A percentile compares a stretch with the other conserved stretches of the same genome.
These are phyloP conservation scores for Lordiphosa clarofinis DNA, from an alignment of 1,140 invertebrate species.

Conservation along the genomic window DNA sequence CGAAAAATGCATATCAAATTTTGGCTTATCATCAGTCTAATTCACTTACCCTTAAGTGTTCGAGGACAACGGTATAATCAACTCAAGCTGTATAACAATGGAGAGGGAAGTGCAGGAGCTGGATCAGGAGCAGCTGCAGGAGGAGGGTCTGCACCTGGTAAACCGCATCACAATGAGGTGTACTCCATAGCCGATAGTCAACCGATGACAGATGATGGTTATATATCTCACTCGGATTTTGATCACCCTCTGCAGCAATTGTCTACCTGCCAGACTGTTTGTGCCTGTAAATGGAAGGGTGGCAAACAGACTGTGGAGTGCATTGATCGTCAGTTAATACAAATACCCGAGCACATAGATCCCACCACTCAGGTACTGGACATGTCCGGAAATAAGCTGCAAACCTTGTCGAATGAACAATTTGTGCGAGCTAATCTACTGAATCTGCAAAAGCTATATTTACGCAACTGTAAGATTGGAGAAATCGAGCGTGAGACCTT, in stretches of 20 bases:
- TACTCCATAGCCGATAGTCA: conserved; percentile 71
- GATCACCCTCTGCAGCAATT: conserved; percentile 52
- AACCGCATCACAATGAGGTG: conserved; percentile 56
- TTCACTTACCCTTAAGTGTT: conserved; percentile 20
- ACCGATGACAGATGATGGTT: conserved; percentile 71
- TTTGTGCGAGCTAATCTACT: conserved; percentile 89
- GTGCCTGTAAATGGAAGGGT: conserved; percentile 94
- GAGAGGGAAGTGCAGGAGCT: conserved; percentile 8
- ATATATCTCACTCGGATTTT: conserved; percentile 43
- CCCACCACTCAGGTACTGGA: conserved; percentile 94
- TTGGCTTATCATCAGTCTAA: conserved; percentile 18
- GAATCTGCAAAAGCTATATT: conserved; percentile 92
- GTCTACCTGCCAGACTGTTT: conserved; percentile 86
- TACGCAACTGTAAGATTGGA: conserved; percentile 89
- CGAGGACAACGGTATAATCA: conserved; percentile 37
- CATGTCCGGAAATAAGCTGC: conserved; percentile 91
- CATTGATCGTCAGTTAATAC: conserved; percentile 88
- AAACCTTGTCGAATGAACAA: conserved; percentile 88
- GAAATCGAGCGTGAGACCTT: conserved; percentile 92
- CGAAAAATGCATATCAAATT: conserved; percentile 34
- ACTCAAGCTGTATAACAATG: conserved; percentile 36
- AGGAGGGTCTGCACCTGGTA: conserved; percentile 1
- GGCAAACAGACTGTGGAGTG: conserved; percentile 95
- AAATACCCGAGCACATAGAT: conserved; percentile 90
- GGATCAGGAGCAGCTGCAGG: conserved; percentile 2